Evolutionary conservation across 1,140 invertebrate genomes (phyloP).

Genomic region (Triops longicaudatus): DNA sequence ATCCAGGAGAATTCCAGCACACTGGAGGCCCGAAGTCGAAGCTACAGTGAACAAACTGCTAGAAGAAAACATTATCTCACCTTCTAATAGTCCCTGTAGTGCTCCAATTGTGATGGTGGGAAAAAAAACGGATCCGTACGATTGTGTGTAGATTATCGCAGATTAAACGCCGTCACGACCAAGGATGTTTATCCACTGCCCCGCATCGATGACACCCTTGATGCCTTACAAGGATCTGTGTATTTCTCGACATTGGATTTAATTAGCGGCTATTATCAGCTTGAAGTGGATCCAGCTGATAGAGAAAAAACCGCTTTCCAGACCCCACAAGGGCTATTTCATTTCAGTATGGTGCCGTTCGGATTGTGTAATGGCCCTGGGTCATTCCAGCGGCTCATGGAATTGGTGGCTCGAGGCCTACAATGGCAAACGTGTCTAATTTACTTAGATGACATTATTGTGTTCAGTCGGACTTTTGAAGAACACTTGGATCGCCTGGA

Average conservation of each 20-base stretch:
- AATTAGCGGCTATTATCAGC: slow-evolving; percentile 45
- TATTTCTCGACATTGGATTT: slow-evolving; percentile 45
- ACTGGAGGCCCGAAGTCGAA: too few relatives aligned
- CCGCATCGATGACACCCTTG: too few relatives aligned
- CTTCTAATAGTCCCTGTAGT: too few relatives aligned
- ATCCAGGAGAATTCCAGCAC: too few relatives aligned
- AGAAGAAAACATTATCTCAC: too few relatives aligned
- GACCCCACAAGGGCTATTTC: too few relatives aligned
- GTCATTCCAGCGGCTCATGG: slow-evolving; percentile 34
- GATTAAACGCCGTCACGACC: slow-evolving; percentile 38
- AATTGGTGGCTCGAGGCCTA: slow-evolving; percentile 30
- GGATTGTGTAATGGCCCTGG: slow-evolving; percentile 32
- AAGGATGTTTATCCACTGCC: slow-evolving; percentile 45
- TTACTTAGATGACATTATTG: slow-evolving; percentile 26
- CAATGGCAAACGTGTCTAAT: slow-evolving; percentile 22
- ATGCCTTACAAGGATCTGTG: slow-evolving; percentile 37
- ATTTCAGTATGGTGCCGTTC: too few relatives aligned
- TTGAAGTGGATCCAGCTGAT: too few relatives aligned
- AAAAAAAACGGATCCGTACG: slow-evolving; percentile 44
- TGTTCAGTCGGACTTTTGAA: slow-evolving; percentile 25
- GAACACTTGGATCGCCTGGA: slow-evolving; percentile 29
- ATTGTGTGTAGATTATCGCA: slow-evolving; percentile 46
- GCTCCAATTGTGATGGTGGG: too few relatives aligned
- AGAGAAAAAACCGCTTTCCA: too few relatives aligned
- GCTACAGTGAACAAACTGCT: too few relatives aligned